phyloP scores from a whole-genome alignment of 2,888 invertebrate species.

The Lycaena phlaeas region DNA sequence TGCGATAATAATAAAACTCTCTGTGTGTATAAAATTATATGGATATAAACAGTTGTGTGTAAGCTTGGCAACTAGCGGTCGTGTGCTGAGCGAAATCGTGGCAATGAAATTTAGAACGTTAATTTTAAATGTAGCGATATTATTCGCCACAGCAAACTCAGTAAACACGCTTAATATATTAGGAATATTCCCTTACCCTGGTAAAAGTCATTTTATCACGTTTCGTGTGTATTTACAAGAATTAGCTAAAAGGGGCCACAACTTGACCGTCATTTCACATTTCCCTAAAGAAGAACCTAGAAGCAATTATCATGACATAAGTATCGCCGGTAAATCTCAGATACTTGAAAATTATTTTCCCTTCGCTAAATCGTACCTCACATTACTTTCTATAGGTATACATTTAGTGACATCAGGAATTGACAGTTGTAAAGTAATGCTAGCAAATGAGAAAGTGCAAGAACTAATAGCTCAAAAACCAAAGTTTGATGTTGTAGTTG shows the following conservation, averaged over 20 bases:
- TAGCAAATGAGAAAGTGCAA: constrained; percentile 45
- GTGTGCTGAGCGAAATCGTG: not conserved
- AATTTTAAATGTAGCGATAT: not conserved
- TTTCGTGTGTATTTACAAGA: constrained; percentile 74
- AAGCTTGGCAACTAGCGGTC: not conserved
- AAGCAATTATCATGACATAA: constrained; percentile 74
- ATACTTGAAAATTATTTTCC: constrained; percentile 30
- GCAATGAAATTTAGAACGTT: not conserved
- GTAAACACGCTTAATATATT: not conserved
- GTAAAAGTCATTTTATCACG: constrained; percentile 80
- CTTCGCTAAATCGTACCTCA: constrained; percentile 31
- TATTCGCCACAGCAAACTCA: not conserved
- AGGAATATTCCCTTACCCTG: constrained; percentile 24
- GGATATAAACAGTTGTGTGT: no score
- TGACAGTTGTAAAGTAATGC: constrained; percentile 43
- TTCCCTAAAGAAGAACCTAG: constrained; percentile 66
- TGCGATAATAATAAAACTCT: no score
- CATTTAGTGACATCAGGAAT: constrained; percentile 22
- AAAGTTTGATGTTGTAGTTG: constrained; percentile 77
- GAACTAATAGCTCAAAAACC: constrained; percentile 45
- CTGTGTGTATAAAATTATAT: no score
- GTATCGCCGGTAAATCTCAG: constrained; percentile 48
- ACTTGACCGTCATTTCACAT: constrained; percentile 78
- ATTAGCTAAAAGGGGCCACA: constrained; percentile 75
- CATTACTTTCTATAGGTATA: constrained; percentile 20